Base-by-base conservation (phyloP, 2,888 invertebrate species). In the Lasius platythorax region DNA sequence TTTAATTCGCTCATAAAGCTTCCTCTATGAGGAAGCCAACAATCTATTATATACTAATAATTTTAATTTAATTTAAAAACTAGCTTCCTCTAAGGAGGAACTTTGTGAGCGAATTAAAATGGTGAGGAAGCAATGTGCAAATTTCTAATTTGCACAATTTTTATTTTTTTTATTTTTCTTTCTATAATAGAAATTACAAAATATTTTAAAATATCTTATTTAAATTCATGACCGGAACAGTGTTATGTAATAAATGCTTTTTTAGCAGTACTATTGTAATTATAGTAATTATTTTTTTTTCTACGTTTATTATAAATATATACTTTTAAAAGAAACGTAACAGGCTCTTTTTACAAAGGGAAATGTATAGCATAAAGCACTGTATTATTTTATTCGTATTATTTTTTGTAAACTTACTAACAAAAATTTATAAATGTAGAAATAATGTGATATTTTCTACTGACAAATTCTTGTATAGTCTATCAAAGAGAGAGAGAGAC, bases 121-220 rank as follows among this genome's bases (percentile, higher is more conserved):
- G n/a, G n/a, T n/a, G n/a, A n/a, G n/a, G n/a, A n/a, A n/a, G n/a
- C n/a, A n/a, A n/a, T n/a, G n/a, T n/a, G n/a, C n/a, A n/a, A n/a
- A n/a, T n/a, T n/a, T n/a, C n/a, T n/a, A n/a, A n/a, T n/a, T n/a
- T n/a, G n/a, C n/a, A n/a, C n/a, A n/a, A n/a, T n/a, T n/a, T n/a
- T n/a, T n/a, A n/a, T n/a, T n/a, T n/a, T n/a, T n/a, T n/a, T n/a
- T n/a, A n/a, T n/a, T n/a, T n/a, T n/a, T n/a, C n/a, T n/a, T n/a
- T n/a, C 9, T 37, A 28, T 6, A 23, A 8, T 5, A 23, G n/a
- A 56, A 68, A 70, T 18, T 46, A 28, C n/a, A 8, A 30, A 40
- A 70, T 56, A 78, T 40, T 78, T 78, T 68, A 43, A 56, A 43
- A 33, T 33, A 15, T 63, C 12, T n/a, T 30, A 33, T 18, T 18